phyloP scores from a whole-genome alignment of 2,113 vertebrate species.

The Miniopterus natalensis region DNA sequence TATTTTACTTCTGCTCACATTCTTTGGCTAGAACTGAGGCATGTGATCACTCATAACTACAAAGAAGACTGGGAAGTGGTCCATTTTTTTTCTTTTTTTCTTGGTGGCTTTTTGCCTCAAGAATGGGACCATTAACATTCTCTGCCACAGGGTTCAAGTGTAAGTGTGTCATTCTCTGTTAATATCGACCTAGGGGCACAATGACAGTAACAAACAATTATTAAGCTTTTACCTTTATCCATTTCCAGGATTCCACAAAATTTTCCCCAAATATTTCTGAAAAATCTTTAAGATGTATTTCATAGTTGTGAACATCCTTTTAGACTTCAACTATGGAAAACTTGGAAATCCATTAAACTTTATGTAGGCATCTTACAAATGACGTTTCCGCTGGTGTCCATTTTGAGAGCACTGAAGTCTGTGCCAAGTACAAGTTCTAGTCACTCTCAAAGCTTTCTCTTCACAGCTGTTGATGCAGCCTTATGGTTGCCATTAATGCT shows the following conservation, averaged over 20 bases:
- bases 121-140: neutral
- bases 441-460: neutral
- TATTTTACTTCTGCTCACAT: neutral
- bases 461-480: neutral
- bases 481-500: neutral
- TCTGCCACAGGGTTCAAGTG: neutral
- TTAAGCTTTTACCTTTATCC: neutral
- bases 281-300: neutral
- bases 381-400: neutral
- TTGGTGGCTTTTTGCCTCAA: neutral
- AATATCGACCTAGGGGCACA: neutral
- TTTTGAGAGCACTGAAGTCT: neutral
- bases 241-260: neutral
- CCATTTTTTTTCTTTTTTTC: neutral
- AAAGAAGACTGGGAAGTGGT: neutral
- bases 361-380: neutral
- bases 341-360: neutral
- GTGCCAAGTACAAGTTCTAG: neutral
- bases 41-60: neutral
- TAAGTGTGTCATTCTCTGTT: neutral
- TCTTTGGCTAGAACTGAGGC: neutral
- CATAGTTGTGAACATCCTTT: neutral
- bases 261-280: neutral
- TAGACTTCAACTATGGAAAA: neutral
- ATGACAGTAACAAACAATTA: neutral